Base-by-base conservation (phyloP, 23 tunicate species). In the Ascidia mentula region DNA sequence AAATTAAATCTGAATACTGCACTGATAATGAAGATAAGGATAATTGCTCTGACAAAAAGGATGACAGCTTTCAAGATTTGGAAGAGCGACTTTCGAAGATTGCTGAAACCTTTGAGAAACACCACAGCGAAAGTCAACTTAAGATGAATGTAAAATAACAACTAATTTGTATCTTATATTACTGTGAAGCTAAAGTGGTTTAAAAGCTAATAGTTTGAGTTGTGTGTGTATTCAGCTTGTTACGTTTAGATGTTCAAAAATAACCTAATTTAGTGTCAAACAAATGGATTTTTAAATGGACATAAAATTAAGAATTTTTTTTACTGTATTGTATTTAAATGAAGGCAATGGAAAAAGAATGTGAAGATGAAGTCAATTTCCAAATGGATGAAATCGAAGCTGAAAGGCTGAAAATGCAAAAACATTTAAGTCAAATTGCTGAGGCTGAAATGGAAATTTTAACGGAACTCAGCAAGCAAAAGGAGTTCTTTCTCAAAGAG, bases 381-480 rank as follows among this genome's bases (percentile, higher is more conserved):
- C 22, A 28, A 53, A 53, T 53, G 22, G 65, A 53, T 53, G 65
- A 53, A 53, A 53, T 53, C 24, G 65, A 5, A 9, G 22, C 65
- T 1, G 65, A 53, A 53, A 26, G 24, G 24, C 1, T 5, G 7
- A 28, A 53, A 9, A 53, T 53, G 22, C 65, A 53, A 9, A 53
- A 53, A 53, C 65, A 53, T 53, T 53, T 53, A 9, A 53, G 28
- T 3, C 4, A 53, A 53, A 53, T 53, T 26, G 65, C 65, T 53
- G 65, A 53, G 65, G 24, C 65, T 20, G 81, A 83, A 40, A 61
- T 69, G 60, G 61, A 83, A 36, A 83, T 83, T 6, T 40, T 83
- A 6, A 12, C 18, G 31, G 81, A 83, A 18, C 75, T 83, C 22
- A 31, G 59, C 31, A 79, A 76, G 61, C 65, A 83, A 76, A 75